Evolutionary conservation across 2,113 vertebrate species (phyloP), one percentile per base, ranked within the genome.

Genomic region (Leiothrix lutea): DNA sequence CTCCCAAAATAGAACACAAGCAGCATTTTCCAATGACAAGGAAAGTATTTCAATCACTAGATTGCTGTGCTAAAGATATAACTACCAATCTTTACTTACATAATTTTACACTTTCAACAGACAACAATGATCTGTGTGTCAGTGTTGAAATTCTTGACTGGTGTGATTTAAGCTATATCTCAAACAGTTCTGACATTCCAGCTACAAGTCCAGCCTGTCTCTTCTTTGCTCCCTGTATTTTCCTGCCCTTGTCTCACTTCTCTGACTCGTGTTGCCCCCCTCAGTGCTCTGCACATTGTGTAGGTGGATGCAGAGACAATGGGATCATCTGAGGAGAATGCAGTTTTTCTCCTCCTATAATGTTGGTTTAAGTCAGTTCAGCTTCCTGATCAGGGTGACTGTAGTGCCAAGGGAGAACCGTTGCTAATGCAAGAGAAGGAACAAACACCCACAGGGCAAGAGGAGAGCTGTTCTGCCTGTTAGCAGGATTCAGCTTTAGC

Each of bases 1-100:
- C 1, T 1, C 20, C 3, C 0, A 23, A 62, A 4, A 35, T 0
- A 70, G 35, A 65, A 40, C 28, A 33, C 0, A 8, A 73, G 7
- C 15, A 58, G 5, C 5, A 40, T 54, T 80, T 80, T 78, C 14
- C 33, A 58, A 66, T 33, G n/a, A 26, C 23, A 89, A 35, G 15
- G 25, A 33, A 91, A 89, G 5, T 44, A 12, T 25, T 91, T 8
- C 7, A 3, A 78, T 71, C 38, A 50, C 14, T 44, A 35, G 25
- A 38, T 60, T 60, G 20, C 4, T 6, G 4, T 7, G 9, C 14
- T 58, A 38, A 80, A 86, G 8, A 35, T 53, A 54, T 33, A 73
- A 45, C 20, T 62, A 20, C 11, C 10, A 6, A 9, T 29, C 31
- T 7, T 29, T 47, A n/a, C 10, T 29, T 42, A 65, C 3, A 15